phyloP scores from a whole-genome alignment of 2,113 vertebrate species.

The Nesogale talazaci region DNA sequence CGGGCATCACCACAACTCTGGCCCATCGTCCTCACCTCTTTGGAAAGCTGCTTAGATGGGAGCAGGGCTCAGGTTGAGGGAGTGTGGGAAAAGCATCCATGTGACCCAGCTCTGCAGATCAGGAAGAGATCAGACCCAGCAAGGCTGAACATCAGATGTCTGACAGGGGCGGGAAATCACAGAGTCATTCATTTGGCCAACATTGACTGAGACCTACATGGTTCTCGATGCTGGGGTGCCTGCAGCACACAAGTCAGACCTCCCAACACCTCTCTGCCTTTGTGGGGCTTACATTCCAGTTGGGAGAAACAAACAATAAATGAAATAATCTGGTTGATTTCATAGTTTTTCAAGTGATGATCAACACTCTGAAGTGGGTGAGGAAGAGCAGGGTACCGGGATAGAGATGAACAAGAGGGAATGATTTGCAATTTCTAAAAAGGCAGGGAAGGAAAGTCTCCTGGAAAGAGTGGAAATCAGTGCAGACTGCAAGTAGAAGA shows the following conservation, averaged over 20 bases:
- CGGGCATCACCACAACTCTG: neutral
- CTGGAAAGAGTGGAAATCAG: neutral
- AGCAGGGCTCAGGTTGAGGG: neutral
- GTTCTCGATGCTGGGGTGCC: neutral
- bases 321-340: neutral
- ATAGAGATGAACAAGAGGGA: neutral
- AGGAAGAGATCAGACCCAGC: neutral
- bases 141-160: neutral
- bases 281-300: neutral
- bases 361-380: neutral
- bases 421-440: neutral
- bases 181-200: too few species aligned
- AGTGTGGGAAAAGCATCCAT: neutral
- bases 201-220: too few species aligned
- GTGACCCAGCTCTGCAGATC: neutral
- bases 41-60: neutral
- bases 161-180: too few species aligned
- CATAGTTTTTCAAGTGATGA: neutral
- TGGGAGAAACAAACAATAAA: neutral
- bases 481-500: neutral
- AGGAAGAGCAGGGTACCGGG: neutral
- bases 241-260: neutral
- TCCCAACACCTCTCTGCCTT: neutral
- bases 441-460: neutral
- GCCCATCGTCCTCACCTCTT: neutral